phyloP scores from a whole-genome alignment of 2,113 vertebrate species.

The Chionis minor region DNA sequence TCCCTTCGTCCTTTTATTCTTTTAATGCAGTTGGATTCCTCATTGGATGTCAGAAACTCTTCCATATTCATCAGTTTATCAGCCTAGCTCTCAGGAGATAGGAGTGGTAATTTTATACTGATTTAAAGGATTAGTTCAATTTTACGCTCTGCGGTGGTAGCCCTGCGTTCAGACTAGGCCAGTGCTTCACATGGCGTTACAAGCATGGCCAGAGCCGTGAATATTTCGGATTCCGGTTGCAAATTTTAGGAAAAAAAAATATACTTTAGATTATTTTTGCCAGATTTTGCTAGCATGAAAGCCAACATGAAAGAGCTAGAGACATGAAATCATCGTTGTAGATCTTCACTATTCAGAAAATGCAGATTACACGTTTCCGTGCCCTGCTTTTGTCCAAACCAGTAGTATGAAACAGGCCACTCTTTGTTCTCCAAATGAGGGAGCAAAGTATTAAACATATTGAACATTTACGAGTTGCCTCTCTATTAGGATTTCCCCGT shows the following conservation, averaged over 20 bases:
- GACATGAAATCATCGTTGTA: constrained; percentile 13
- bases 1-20: neutral
- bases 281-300: neutral
- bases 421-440: constrained; percentile 48
- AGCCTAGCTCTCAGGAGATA: neutral
- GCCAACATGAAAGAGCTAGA: neutral
- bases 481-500: neutral
- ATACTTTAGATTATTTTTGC: neutral
- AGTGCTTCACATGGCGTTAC: neutral
- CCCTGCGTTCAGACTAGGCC: neutral
- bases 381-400: constrained; percentile 27
- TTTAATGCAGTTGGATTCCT: neutral
- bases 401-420: constrained; percentile 1
- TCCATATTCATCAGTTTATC: constrained; percentile 40
- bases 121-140: neutral
- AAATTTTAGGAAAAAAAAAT: neutral
- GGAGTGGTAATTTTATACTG: neutral
- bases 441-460: constrained; percentile 13
- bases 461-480: constrained; percentile 19
- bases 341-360: constrained; percentile 46
- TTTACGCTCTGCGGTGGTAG: neutral
- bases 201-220: neutral
- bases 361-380: constrained; percentile 25
- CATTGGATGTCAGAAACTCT: neutral
- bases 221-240: neutral